Evolutionary conservation across 2,113 vertebrate species (phyloP), one percentile per base, ranked within the genome.

Genomic region (Balaeniceps rex): DNA sequence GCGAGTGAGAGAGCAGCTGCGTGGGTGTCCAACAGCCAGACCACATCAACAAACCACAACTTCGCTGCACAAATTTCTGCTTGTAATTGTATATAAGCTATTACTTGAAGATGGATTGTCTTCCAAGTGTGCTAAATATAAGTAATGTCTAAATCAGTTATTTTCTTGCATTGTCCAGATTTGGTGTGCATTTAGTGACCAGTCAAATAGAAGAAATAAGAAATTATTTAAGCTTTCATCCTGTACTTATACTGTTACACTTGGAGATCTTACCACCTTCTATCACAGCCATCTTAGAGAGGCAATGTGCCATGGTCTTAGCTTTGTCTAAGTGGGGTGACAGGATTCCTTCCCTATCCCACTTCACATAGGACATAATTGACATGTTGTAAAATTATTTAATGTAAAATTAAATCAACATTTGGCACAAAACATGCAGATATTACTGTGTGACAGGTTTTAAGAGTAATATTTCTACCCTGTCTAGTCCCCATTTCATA

Each of bases 181-280:
- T 38, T 38, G n/a, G 22, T 55, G 22, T 36, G 22, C 34, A 46
- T 85, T 74, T 64, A 46, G n/a, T 64, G 42, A 85, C 49, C 33
- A 46, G 49, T 38, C 26, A 46, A 36, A 54, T 13, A 31, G 10
- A 16, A 63, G 36, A 79, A 54, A 10, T 10, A 44, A 63, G 7
- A 52, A n/a, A 46, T 44, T 19, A 9, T 44, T 12, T 44, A 52
- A 63, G 15, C 4, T 66, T 74, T 46, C 10, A 10, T 26, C 7
- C 29, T 26, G 12, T 33, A 8, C 7, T 66, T n/a, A 9, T 0
- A 2, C 14, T 40, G 15, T 19, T 54, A 9, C 11, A 1, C 31
- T 16, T 36, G 9, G 15, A 36, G 25, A 46, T 58, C n/a, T 28
- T 14, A 11, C 40, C 11, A 6, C 29, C 17, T 74, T 22, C 65